Conservation (phyloP, 2,797 vertebrate genomes). For the Podarcis siculus region DNA sequence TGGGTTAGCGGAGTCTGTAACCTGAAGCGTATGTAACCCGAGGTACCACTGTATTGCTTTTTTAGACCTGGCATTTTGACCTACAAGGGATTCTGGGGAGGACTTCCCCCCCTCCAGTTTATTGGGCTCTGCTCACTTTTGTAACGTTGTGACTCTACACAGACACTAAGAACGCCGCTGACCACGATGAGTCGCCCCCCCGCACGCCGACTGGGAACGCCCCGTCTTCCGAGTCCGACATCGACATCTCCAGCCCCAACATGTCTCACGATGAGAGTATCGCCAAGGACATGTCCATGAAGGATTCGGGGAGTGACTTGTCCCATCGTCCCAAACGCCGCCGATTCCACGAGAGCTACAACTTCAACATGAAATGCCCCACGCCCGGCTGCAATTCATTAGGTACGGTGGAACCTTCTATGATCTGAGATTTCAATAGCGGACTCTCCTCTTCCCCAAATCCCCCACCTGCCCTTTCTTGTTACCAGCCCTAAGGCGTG, state of each 20-base stretch:
- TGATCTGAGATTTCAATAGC: neutral
- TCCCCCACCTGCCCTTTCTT: neutral
- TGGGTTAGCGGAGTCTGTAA: no score
- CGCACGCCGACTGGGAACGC: slow-evolving; percentile 97
- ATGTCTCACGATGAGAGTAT: slow-evolving; percentile 96
- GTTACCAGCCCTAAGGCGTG: neutral
- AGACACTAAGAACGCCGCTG: slow-evolving; percentile 90
- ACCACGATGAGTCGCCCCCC: slow-evolving; percentile 96
- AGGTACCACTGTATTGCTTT: neutral
- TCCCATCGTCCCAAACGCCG: slow-evolving; percentile 96
- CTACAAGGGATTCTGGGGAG: neutral
- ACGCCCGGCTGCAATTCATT: slow-evolving; percentile 98
- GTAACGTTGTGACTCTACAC: slow-evolving; percentile 57
- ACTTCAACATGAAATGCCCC: slow-evolving; percentile 99
- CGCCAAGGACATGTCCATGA: slow-evolving; percentile 90
- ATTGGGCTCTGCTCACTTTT: neutral
- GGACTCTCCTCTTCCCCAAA: neutral
- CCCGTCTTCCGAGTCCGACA: slow-evolving; percentile 98
- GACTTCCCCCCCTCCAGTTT: neutral
- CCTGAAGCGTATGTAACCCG: no score
- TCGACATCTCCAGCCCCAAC: slow-evolving; percentile 97
- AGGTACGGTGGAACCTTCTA: slow-evolving; percentile 74
- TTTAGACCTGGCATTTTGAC: neutral
- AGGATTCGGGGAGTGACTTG: slow-evolving; percentile 96
- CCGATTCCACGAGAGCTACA: slow-evolving; percentile 98